phyloP scores from a whole-genome alignment of 2,797 vertebrate genomes.

The Pipistrellus kuhlii region DNA sequence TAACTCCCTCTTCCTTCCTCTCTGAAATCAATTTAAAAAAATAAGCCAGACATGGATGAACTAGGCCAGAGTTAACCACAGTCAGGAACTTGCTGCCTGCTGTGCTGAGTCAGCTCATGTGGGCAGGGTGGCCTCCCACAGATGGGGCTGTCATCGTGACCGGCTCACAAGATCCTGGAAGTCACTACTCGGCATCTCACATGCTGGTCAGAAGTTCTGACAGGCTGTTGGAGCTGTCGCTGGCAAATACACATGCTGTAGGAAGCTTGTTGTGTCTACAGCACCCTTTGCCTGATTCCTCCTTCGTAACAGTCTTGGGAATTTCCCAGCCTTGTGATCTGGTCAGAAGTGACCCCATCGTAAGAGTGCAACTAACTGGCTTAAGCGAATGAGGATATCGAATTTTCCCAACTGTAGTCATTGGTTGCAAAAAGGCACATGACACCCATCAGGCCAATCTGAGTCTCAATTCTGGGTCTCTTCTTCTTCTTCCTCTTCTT shows the following conservation, averaged over 20 bases:
- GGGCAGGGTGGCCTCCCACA: not conserved
- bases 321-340: conserved; percentile 60
- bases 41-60: not conserved
- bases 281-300: not conserved
- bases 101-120: not conserved
- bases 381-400: conserved; percentile 22
- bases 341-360: not conserved
- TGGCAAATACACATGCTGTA: rapidly evolving
- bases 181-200: not conserved
- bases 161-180: not conserved
- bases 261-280: not conserved
- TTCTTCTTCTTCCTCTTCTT: too few relatives aligned
- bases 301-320: not conserved
- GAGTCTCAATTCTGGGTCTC: not conserved
- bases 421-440: conserved; percentile 2
- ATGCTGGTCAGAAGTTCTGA: not conserved
- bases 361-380: not conserved
- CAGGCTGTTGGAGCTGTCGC: not conserved
- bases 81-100: not conserved
- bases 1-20: too few relatives aligned
- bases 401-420: not conserved
- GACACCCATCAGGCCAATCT: not conserved
- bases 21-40: too few relatives aligned
- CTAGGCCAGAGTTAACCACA: not conserved
- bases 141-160: not conserved